phyloP scores from a whole-genome alignment of 2,888 invertebrate species.

The Plemyria rubiginata region DNA sequence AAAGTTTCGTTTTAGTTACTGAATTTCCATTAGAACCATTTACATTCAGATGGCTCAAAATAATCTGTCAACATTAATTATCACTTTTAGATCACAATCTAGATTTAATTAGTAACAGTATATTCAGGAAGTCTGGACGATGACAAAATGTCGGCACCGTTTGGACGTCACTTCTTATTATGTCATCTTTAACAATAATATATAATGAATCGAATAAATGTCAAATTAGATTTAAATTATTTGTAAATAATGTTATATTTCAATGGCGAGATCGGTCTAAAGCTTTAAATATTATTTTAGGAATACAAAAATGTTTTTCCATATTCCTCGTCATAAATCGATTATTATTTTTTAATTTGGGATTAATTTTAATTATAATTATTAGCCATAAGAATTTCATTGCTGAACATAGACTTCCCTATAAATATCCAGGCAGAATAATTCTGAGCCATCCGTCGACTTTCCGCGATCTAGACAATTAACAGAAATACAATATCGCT shows the following conservation, averaged over 20 bases:
- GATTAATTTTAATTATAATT: too few species aligned
- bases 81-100: conserved; percentile 24
- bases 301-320: too few species aligned
- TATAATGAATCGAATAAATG: background rate
- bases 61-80: conserved; percentile 22
- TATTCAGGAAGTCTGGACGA: conserved; percentile 24
- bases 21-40: background rate
- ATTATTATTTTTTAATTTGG: too few species aligned
- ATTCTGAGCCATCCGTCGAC: too few species aligned
- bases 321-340: too few species aligned
- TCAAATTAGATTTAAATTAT: background rate
- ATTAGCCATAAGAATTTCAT: too few species aligned
- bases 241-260: background rate
- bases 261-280: background rate
- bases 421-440: too few species aligned
- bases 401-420: too few species aligned
- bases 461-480: too few species aligned
- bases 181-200: background rate
- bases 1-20: too few species aligned
- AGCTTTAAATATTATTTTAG: background rate
- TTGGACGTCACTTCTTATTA: conserved; percentile 11
- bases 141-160: conserved; percentile 17
- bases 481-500: too few species aligned
- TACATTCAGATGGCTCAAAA: background rate
- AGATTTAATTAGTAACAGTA: conserved; percentile 23